Percentiles rank a stretch among this genome's conserved stretches.
These are phyloP conservation scores for Spheniscus mendiculus DNA, from an alignment of 2,113 vertebrate genomes.

Conservation along the genomic window DNA sequence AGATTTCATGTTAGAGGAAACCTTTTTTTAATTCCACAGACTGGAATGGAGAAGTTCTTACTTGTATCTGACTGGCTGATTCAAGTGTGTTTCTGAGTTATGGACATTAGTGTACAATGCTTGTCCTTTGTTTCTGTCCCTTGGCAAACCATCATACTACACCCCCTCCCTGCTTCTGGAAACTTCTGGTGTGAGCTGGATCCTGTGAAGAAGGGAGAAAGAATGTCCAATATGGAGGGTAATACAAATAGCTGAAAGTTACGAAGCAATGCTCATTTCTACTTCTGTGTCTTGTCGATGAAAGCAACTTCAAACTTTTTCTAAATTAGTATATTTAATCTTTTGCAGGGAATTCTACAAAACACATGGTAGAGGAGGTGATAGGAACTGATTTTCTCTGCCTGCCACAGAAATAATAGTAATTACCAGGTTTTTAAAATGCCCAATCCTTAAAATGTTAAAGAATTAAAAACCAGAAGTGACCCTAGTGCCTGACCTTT, in stretches of 20 bases:
- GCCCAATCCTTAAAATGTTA: not conserved
- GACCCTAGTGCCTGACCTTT: not conserved
- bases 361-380: not conserved
- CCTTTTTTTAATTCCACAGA: not conserved
- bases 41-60: not conserved
- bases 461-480: not conserved
- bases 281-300: not conserved
- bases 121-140: not conserved
- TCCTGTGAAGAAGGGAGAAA: not conserved
- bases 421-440: not conserved
- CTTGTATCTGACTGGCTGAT: not conserved
- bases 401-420: not conserved
- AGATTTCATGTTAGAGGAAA: not conserved
- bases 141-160: not conserved
- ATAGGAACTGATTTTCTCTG: not conserved
- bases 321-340: not conserved
- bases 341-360: not conserved
- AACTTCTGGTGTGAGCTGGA: not conserved
- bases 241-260: not conserved
- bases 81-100: not conserved
- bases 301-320: not conserved
- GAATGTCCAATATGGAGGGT: not conserved
- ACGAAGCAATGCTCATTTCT: not conserved
- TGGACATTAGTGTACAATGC: not conserved
- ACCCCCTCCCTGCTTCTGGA: not conserved